phyloP scores from a whole-genome alignment of 2,797 vertebrate genomes.

The Notolepis coatsorum region DNA sequence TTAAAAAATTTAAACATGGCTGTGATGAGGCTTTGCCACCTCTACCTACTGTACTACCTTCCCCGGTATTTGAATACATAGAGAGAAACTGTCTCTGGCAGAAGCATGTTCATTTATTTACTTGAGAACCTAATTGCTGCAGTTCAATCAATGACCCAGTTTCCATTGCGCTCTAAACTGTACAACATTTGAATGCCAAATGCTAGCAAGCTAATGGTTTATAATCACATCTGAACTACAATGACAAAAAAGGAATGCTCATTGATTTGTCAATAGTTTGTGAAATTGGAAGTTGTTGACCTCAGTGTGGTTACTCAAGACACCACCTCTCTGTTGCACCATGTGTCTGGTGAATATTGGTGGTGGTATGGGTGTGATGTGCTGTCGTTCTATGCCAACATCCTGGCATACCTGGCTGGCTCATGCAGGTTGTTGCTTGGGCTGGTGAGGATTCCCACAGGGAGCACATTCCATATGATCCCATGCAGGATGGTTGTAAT shows the following conservation, averaged over 20 bases:
- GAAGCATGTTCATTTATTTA: conserved; percentile 39
- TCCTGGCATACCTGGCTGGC: conserved; percentile 8
- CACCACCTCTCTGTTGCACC: background rate
- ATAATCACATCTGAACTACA: no score
- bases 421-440: background rate
- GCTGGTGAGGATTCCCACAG: background rate
- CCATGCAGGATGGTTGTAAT: conserved; percentile 1
- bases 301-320: background rate
- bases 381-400: conserved; percentile 8
- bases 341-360: no score
- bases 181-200: no score
- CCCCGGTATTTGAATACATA: background rate
- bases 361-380: background rate
- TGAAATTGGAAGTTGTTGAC: background rate
- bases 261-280: background rate
- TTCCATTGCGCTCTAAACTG: no score
- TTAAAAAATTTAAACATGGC: no score
- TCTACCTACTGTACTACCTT: no score
- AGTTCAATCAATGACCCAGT: no score
- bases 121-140: conserved; percentile 43
- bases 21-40: no score
- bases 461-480: background rate
- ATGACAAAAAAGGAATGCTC: no score
- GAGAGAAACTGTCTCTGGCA: background rate
- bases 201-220: no score